phyloP scores from a whole-genome alignment of 2,888 invertebrate genomes.

The Choreutis nemorana region DNA sequence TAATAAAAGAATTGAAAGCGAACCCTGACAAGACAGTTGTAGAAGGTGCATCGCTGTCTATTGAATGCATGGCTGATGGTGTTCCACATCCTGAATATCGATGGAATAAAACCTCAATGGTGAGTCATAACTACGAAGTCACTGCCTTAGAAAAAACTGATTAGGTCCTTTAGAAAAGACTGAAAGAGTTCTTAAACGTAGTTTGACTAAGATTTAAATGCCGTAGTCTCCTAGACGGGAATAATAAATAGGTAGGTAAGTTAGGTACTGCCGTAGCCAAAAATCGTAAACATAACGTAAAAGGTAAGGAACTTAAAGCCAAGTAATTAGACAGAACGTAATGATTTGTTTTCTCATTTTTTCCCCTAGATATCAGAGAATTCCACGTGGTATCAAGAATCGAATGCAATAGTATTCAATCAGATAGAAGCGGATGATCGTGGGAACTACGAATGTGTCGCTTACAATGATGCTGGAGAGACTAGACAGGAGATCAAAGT shows the following conservation, averaged over 20 bases:
- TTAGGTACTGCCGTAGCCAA: too few relatives aligned
- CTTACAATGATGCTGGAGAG: slow-evolving; percentile 30
- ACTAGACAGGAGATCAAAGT: slow-evolving; percentile 22
- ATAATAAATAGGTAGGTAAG: too few relatives aligned
- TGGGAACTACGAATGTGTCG: slow-evolving; percentile 40
- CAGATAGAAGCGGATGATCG: slow-evolving; percentile 24
- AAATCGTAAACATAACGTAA: too few relatives aligned
- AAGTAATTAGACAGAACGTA: too few relatives aligned
- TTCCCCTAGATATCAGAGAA: slow-evolving; percentile 9
- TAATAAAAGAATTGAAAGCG: slow-evolving; percentile 24
- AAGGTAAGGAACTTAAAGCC: too few relatives aligned
- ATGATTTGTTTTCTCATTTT: too few relatives aligned
- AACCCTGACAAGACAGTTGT: slow-evolving; percentile 20
- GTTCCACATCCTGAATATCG: slow-evolving; percentile 30
- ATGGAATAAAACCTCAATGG: slow-evolving; percentile 30
- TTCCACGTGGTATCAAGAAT: slow-evolving; percentile 22
- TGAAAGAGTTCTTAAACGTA: too few relatives aligned
- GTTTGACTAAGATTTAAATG: too few relatives aligned
- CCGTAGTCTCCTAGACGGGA: too few relatives aligned
- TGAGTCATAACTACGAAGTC: slow-evolving; percentile 12
- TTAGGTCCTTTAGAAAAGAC: slow-evolving; percentile 9
- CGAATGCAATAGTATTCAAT: slow-evolving; percentile 29
- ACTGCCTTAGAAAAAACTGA: slow-evolving; percentile 6
- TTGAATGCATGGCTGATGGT: slow-evolving; percentile 38
- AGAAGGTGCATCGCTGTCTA: slow-evolving; percentile 21